A percentile compares a stretch with the other conserved stretches of the same genome.
These are phyloP conservation scores for Microtus montanus DNA, from an alignment of 2,113 vertebrate genomes.

Conservation along the genomic window DNA sequence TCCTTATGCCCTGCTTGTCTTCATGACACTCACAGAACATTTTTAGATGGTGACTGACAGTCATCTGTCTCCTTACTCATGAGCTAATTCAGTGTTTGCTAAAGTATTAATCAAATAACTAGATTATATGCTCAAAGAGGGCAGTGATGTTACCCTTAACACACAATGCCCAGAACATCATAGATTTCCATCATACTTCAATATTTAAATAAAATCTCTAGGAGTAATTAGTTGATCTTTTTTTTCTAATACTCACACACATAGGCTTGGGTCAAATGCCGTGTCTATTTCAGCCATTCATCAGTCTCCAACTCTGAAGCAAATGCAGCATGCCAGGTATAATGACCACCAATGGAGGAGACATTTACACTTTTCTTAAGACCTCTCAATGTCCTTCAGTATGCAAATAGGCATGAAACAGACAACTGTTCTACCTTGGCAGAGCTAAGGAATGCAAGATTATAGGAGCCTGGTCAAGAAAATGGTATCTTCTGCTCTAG, in stretches of 20 bases:
- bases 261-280: neutral
- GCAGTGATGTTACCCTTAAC: neutral
- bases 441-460: neutral
- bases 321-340: rapidly evolving
- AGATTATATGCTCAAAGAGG: neutral
- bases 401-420: neutral
- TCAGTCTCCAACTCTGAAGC: neutral
- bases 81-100: neutral
- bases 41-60: neutral
- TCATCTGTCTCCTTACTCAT: neutral
- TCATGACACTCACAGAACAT: neutral
- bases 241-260: neutral
- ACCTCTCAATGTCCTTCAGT: neutral
- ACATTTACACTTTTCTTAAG: neutral
- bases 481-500: neutral
- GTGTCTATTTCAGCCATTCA: neutral
- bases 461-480: neutral
- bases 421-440: neutral
- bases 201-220: conserved; percentile 25
- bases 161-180: no score
- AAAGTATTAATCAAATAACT: neutral
- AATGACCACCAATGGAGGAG: neutral
- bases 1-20: neutral
- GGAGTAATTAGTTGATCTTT: neutral
- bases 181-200: neutral